Evolutionary conservation across 92 coral and sea anemone genomes (phyloP).

Genomic region (Epizoanthus stellaris): DNA sequence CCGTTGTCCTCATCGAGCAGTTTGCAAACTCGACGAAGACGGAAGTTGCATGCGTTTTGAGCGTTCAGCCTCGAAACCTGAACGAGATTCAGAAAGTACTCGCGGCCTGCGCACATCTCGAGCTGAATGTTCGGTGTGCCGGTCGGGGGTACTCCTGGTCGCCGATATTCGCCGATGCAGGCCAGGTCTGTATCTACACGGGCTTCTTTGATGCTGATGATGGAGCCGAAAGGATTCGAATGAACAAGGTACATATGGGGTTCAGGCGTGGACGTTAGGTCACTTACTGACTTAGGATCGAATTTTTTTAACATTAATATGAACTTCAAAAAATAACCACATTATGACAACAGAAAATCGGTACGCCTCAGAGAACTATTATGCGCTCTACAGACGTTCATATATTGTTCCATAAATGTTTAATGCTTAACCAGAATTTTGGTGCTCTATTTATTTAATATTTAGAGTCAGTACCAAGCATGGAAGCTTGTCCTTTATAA

Average conservation of each 20-base stretch:
- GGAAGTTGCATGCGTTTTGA: constrained; percentile 57
- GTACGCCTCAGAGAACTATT: too few species aligned
- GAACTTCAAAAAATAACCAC: too few species aligned
- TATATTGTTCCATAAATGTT: too few species aligned
- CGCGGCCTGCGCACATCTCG: constrained; percentile 17
- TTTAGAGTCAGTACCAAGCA: too few species aligned
- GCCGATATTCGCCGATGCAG: constrained; percentile 61
- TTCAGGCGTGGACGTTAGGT: too few species aligned
- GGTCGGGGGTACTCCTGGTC: constrained; percentile 68
- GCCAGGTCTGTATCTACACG: constrained; percentile 53
- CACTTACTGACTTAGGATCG: too few species aligned
- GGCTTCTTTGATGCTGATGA: constrained; percentile 39
- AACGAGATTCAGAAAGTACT: constrained; percentile 57
- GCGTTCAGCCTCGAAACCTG: constrained; percentile 60
- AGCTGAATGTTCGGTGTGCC: constrained; percentile 57
- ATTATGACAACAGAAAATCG: too few species aligned
- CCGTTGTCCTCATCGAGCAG: constrained; percentile 55
- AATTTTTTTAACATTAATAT: too few species aligned
- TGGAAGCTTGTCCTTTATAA: too few species aligned
- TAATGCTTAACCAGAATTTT: too few species aligned
- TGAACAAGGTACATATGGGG: constrained; percentile 63
- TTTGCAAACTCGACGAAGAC: constrained; percentile 61
- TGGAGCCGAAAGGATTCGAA: constrained; percentile 46
- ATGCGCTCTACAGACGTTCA: too few species aligned
- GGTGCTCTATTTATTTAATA: too few species aligned